Percentiles rank a stretch among this genome's conserved stretches.
Evolutionary conservation across 2,113 vertebrate genomes (phyloP).

Genomic region (Plecturocebus donacophilus): DNA sequence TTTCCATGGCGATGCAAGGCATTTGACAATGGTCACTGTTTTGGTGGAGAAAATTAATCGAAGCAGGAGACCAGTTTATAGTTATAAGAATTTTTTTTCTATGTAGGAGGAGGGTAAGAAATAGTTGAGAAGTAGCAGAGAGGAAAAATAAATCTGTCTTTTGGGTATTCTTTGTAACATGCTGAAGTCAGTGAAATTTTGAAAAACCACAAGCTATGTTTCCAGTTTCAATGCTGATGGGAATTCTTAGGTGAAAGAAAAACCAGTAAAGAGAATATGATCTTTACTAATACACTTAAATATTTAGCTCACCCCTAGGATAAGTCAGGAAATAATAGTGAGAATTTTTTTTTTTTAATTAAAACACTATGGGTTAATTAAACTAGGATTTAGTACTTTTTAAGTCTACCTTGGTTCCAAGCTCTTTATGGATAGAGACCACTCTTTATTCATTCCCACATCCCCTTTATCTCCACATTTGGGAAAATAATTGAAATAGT

Average conservation of each 20-base stretch:
- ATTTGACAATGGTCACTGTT: slow-evolving; percentile 78
- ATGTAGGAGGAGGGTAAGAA: background rate
- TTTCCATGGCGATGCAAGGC: slow-evolving; percentile 62
- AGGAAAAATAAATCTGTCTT: slow-evolving; percentile 55
- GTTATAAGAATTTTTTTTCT: background rate
- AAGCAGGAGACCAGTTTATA: slow-evolving; percentile 74
- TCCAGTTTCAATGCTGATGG: slow-evolving; percentile 65
- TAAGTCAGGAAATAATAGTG: slow-evolving; percentile 56
- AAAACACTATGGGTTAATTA: background rate
- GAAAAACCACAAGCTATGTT: slow-evolving; percentile 41
- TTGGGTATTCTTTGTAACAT: slow-evolving; percentile 60
- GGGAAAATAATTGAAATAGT: slow-evolving; percentile 1
- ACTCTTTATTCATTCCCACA: background rate
- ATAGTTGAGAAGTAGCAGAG: background rate
- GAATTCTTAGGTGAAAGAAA: slow-evolving; percentile 64
- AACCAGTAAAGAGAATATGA: background rate
- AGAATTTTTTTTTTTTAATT: background rate
- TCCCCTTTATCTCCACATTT: background rate
- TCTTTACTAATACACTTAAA: slow-evolving; percentile 56
- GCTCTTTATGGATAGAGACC: background rate
- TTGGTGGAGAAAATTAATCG: slow-evolving; percentile 75
- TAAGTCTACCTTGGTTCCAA: background rate
- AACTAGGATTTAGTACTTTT: background rate
- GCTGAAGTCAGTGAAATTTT: slow-evolving; percentile 51
- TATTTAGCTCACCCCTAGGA: slow-evolving; percentile 24